Percentiles rank a stretch among this genome's conserved stretches.
Evolutionary conservation across 2,113 vertebrate species (phyloP).

Genomic region (Cynopterus brachyotis): DNA sequence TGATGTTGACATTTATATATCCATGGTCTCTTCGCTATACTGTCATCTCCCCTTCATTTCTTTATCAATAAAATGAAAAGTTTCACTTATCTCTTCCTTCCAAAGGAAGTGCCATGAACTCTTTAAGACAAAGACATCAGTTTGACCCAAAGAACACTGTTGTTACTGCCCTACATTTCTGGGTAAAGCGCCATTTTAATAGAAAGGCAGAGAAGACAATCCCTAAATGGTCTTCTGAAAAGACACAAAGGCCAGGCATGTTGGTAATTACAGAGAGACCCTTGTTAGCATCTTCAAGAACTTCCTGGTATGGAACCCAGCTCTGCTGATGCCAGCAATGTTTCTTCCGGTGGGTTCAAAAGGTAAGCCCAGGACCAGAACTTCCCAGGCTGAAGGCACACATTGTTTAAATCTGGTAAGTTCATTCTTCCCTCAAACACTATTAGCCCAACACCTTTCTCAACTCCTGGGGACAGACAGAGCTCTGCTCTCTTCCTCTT

Average conservation of each 20-base stretch:
- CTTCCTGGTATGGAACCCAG: fast-evolving
- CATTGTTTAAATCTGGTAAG: not conserved
- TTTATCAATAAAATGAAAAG: not conserved
- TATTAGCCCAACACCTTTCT: not conserved
- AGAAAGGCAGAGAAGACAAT: not conserved
- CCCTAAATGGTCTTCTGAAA: not conserved
- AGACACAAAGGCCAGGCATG: not conserved
- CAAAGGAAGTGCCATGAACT: not conserved
- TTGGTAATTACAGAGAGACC: not conserved
- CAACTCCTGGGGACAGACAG: not conserved
- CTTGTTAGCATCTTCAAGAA: not conserved
- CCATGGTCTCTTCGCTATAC: not conserved
- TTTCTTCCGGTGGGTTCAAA: not conserved
- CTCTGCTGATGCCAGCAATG: not conserved
- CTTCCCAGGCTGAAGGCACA: not conserved
- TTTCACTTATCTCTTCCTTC: not conserved
- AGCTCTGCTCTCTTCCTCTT: not conserved
- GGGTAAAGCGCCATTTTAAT: not conserved
- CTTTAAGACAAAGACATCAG: not conserved
- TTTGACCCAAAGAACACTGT: not conserved
- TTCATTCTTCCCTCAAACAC: not conserved
- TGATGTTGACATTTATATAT: not conserved
- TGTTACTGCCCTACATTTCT: not conserved
- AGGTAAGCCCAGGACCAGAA: not conserved
- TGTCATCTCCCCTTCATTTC: not conserved